These are phyloP conservation scores for Drosophila emarginata DNA, from an alignment of 2,888 invertebrate genomes.

Conservation along the genomic window DNA sequence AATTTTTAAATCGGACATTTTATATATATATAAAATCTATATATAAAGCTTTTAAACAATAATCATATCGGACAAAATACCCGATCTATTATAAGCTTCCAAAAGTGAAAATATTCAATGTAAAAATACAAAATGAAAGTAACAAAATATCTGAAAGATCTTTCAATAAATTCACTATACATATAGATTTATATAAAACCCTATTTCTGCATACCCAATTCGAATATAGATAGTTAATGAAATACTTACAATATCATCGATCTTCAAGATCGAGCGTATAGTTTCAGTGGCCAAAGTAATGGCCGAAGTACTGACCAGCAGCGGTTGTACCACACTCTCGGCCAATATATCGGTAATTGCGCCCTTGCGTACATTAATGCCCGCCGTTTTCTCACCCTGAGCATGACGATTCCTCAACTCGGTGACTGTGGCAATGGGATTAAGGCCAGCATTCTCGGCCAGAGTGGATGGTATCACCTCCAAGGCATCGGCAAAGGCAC, in stretches of 20 bases:
- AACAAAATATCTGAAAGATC: not conserved
- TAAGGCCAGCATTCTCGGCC: slow-evolving; percentile 94
- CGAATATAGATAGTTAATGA: not conserved
- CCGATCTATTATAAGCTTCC: no score
- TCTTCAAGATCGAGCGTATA: slow-evolving; percentile 98
- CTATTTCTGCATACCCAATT: not conserved
- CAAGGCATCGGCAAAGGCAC: slow-evolving; percentile 97
- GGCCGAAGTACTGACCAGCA: slow-evolving; percentile 96
- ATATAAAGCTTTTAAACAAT: no score
- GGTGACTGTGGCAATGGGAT: slow-evolving; percentile 97
- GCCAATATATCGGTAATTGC: slow-evolving; percentile 97
- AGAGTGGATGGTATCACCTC: slow-evolving; percentile 96
- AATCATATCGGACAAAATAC: no score
- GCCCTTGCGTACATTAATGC: slow-evolving; percentile 98
- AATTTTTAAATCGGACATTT: no score
- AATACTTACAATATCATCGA: slow-evolving; percentile 95
- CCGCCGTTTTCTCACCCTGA: slow-evolving; percentile 91
- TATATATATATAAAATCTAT: no score
- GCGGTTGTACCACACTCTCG: slow-evolving; percentile 98
- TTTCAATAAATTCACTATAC: no score
- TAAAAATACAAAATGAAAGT: no score
- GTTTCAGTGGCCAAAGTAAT: slow-evolving; percentile 98
- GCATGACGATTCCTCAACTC: slow-evolving; percentile 97
- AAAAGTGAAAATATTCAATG: no score
- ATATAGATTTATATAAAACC: not conserved